These are phyloP conservation scores for Chaenogobius annularis DNA, from an alignment of 2,113 vertebrate species.

Conservation along the genomic window DNA sequence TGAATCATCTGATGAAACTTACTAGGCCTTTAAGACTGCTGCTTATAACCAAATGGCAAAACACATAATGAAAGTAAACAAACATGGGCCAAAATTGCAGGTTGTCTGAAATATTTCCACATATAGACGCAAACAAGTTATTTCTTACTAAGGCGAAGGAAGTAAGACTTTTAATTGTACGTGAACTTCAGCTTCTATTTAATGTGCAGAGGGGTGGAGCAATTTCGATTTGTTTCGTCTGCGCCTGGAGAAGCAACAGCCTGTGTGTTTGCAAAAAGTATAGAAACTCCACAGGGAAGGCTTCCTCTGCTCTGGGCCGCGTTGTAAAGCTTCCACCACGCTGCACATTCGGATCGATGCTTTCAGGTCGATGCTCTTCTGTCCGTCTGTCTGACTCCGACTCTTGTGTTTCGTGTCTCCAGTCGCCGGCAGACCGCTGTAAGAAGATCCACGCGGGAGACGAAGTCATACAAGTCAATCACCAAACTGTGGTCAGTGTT, in stretches of 20 bases:
- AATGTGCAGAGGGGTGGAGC: not conserved
- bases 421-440: slow-evolving; percentile 92
- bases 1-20: not conserved
- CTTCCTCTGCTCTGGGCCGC: slow-evolving; percentile 14
- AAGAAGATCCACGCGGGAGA: slow-evolving; percentile 98
- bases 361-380: slow-evolving; percentile 31
- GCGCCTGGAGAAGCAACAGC: not conserved
- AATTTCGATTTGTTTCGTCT: not conserved
- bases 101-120: no score
- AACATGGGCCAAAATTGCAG: not conserved
- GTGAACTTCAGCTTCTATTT: slow-evolving; percentile 2
- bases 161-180: not conserved
- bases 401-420: slow-evolving; percentile 70
- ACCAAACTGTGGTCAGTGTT: slow-evolving; percentile 81
- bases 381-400: slow-evolving; percentile 48
- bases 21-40: not conserved
- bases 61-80: not conserved
- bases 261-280: slow-evolving; percentile 3
- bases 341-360: slow-evolving; percentile 38
- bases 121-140: no score
- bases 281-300: slow-evolving; percentile 7
- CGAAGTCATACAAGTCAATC: slow-evolving; percentile 77
- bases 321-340: slow-evolving; percentile 26
- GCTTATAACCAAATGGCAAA: not conserved
- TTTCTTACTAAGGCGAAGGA: no score